Evolutionary conservation across 2,888 invertebrate genomes (phyloP).

Genomic region (Lochmaea crataegi): DNA sequence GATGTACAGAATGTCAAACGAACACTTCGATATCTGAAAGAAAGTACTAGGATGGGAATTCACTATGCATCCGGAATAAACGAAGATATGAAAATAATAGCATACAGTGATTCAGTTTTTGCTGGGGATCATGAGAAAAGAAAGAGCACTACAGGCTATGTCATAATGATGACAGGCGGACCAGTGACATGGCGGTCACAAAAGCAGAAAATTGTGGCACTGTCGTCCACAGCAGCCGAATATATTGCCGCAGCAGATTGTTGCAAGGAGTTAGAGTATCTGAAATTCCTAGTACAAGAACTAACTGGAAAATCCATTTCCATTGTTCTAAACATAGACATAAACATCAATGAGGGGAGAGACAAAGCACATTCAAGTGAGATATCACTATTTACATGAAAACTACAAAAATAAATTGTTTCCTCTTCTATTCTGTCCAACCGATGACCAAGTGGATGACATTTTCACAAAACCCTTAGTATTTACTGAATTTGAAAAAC

Average conservation of each 20-base stretch:
- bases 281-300: background rate
- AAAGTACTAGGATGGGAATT: background rate
- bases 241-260: background rate
- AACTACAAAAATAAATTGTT: background rate
- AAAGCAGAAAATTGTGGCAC: conserved; percentile 6
- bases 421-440: background rate
- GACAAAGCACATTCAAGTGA: background rate
- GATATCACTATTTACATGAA: conserved; percentile 3
- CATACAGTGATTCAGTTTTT: background rate
- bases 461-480: background rate
- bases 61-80: background rate
- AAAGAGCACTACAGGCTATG: conserved; percentile 1
- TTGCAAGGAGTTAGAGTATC: background rate
- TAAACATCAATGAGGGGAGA: background rate
- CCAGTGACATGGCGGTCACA: background rate
- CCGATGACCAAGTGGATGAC: background rate
- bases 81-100: background rate
- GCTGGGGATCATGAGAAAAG: background rate
- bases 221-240: too few species aligned
- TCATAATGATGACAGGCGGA: background rate
- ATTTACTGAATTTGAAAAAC: background rate
- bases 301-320: background rate
- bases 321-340: background rate
- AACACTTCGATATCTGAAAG: background rate
- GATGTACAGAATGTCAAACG: too few species aligned